Evolutionary conservation across 1,140 invertebrate genomes (phyloP).

Genomic region (Caenorhabditis tropicalis): DNA sequence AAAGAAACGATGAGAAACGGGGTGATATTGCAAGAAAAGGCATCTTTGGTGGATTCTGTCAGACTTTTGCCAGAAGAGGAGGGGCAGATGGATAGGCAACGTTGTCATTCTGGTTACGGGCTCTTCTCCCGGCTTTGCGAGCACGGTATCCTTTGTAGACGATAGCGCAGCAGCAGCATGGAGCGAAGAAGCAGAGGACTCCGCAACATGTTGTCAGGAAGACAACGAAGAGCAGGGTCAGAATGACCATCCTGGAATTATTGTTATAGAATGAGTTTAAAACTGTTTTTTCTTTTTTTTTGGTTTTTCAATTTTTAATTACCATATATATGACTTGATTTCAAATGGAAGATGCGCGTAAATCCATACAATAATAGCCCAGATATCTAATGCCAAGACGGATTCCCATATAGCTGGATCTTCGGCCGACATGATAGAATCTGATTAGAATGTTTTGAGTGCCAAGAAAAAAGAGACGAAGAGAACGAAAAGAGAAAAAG

Average conservation of each 20-base stretch:
- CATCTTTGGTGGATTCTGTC: background rate
- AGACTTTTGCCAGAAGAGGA: constrained; percentile 22
- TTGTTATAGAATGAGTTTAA: background rate
- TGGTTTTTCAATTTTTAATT: background rate
- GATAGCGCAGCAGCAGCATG: constrained; percentile 49
- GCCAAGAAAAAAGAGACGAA: background rate
- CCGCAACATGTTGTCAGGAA: constrained; percentile 47
- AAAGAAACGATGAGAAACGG: background rate
- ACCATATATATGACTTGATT: constrained; percentile 42
- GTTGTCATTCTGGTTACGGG: background rate
- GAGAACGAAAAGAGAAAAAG: background rate
- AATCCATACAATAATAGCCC: constrained; percentile 17
- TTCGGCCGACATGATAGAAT: background rate
- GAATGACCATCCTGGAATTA: constrained; percentile 51
- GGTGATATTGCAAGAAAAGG: background rate
- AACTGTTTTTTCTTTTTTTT: background rate
- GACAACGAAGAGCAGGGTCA: constrained; percentile 49
- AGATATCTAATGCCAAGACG: constrained; percentile 24
- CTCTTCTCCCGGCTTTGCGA: background rate
- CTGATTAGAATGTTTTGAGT: background rate
- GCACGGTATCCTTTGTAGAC: constrained; percentile 40
- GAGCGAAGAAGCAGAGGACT: constrained; percentile 47
- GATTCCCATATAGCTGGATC: constrained; percentile 36
- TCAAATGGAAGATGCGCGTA: constrained; percentile 40
- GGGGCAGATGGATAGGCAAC: constrained; percentile 33